These are phyloP conservation scores for Thereva nobilitata DNA, from an alignment of 2,888 invertebrate genomes.

Conservation along the genomic window DNA sequence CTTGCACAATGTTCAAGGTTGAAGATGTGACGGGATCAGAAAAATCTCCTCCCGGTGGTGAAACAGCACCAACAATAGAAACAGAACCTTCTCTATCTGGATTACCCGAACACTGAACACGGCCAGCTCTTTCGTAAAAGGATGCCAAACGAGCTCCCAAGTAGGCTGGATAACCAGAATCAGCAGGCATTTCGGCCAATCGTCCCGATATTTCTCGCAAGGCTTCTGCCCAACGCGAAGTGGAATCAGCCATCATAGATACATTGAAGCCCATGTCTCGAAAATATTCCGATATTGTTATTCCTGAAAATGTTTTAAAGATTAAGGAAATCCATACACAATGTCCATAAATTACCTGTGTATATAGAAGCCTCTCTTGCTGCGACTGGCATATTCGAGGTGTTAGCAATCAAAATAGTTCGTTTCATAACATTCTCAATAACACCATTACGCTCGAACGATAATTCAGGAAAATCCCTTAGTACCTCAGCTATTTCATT, in stretches of 20 bases:
- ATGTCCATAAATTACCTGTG: constrained; percentile 67
- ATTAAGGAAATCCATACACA: constrained; percentile 17
- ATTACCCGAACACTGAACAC: constrained; percentile 95
- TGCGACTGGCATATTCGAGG: constrained; percentile 99
- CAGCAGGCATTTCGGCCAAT: constrained; percentile 99
- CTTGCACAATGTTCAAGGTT: constrained; percentile 97
- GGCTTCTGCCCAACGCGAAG: constrained; percentile 99
- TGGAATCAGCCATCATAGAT: constrained; percentile 99
- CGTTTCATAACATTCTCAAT: constrained; percentile 99
- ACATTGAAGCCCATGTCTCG: constrained; percentile 99
- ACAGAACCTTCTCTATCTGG: constrained; percentile 98
- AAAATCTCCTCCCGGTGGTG: constrained; percentile 99
- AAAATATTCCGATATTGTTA: constrained; percentile 99
- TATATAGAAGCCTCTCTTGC: constrained; percentile 99
- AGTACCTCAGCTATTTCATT: constrained; percentile 99
- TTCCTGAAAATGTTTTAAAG: constrained; percentile 61
- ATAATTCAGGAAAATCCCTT: constrained; percentile 96
- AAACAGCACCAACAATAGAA: constrained; percentile 98
- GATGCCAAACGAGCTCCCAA: constrained; percentile 96
- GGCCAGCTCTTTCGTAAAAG: constrained; percentile 98
- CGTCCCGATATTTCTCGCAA: constrained; percentile 98
- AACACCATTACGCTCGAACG: constrained; percentile 93
- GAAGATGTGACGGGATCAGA: constrained; percentile 99
- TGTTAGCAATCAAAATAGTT: constrained; percentile 98
- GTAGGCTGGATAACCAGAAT: constrained; percentile 98